Percentiles rank a stretch among this genome's conserved stretches.
Evolutionary conservation across 2,797 vertebrate genomes (phyloP).

Genomic region (Sparidentex hasta): DNA sequence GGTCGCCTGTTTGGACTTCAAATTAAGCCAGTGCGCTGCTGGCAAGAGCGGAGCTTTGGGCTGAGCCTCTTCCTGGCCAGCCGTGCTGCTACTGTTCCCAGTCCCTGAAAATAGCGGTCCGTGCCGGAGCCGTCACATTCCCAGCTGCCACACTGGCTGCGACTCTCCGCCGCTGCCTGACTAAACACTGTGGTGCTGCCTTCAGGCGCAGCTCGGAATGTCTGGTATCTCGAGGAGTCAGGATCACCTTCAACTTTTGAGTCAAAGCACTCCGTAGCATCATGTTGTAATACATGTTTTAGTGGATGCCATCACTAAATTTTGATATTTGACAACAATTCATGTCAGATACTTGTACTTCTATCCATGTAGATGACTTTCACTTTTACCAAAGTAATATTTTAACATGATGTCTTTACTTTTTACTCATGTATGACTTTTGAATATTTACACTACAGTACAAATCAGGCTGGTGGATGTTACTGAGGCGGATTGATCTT

Average conservation of each 20-base stretch:
- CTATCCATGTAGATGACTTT: too few species aligned
- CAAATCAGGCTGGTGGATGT: too few species aligned
- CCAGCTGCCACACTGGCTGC: constrained; percentile 73
- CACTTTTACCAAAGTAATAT: too few species aligned
- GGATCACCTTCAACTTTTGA: background rate
- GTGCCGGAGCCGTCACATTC: constrained; percentile 58
- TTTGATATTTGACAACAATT: too few species aligned
- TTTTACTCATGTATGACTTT: too few species aligned
- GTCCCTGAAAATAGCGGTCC: constrained; percentile 68
- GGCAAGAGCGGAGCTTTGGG: background rate
- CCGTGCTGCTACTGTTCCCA: constrained; percentile 31
- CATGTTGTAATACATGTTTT: too few species aligned
- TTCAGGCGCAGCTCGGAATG: constrained; percentile 63
- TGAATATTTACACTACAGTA: too few species aligned
- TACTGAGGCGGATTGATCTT: too few species aligned
- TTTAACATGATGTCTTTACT: too few species aligned
- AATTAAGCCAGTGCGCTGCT: constrained; percentile 14
- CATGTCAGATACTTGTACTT: too few species aligned
- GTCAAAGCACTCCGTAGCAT: too few species aligned
- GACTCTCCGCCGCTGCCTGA: constrained; percentile 41
- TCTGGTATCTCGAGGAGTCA: fast-evolving
- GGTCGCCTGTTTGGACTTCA: constrained; percentile 13
- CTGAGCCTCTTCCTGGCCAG: constrained; percentile 24
- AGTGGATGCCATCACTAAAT: too few species aligned
- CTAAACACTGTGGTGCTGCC: constrained; percentile 48